Percentiles rank a stretch among this genome's conserved stretches.
phyloP scores from a whole-genome alignment of 2,797 vertebrate genomes.

The Phataginus tricuspis region DNA sequence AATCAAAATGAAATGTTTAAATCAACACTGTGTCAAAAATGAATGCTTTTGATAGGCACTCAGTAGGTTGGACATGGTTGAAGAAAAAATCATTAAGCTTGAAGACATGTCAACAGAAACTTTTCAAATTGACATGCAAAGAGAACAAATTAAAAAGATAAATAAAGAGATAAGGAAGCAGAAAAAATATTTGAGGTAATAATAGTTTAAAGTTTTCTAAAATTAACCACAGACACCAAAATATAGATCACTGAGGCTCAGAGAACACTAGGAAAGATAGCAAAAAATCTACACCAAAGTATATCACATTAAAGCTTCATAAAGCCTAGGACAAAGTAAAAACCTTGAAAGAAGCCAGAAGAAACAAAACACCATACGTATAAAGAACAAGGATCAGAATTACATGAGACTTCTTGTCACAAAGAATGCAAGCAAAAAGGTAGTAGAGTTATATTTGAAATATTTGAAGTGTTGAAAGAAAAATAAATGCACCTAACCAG shows the following conservation, averaged over 20 bases:
- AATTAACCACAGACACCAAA: not conserved
- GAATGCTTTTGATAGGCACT: not conserved
- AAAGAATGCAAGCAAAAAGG: not conserved
- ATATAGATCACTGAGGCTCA: not conserved
- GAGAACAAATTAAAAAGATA: not conserved
- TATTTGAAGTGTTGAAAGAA: not conserved
- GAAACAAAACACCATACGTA: not conserved
- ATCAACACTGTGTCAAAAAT: not conserved
- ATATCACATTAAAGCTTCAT: not conserved
- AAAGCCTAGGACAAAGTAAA: not conserved
- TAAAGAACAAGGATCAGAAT: not conserved
- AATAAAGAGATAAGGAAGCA: not conserved
- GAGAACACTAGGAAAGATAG: not conserved
- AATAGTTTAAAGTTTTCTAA: not conserved
- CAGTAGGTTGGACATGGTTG: not conserved
- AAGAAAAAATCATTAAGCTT: not conserved
- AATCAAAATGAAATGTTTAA: not conserved
- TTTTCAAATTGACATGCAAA: not conserved
- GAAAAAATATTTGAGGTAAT: not conserved
- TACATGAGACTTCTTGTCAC: not conserved
- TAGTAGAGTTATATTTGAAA: not conserved
- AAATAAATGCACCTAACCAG: not conserved
- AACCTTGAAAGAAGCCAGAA: not conserved
- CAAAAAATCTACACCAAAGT: not conserved
- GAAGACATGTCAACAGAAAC: not conserved